phyloP scores from a whole-genome alignment of 2,113 vertebrate species.

The Brachyistius frenatus region DNA sequence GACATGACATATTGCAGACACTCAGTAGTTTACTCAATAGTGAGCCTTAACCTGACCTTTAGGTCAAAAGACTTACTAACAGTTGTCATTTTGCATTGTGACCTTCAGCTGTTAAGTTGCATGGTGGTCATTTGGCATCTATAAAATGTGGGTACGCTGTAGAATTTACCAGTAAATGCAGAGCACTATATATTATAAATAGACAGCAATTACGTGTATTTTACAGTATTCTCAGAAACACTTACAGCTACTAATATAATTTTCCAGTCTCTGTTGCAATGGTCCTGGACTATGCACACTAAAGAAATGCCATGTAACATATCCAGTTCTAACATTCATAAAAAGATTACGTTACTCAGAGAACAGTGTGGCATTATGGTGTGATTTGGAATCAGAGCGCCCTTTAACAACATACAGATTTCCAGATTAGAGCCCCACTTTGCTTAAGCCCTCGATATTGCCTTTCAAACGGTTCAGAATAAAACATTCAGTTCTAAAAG shows the following conservation, averaged over 20 bases:
- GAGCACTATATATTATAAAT: not conserved
- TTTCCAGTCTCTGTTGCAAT: no score
- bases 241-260: no score
- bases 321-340: no score
- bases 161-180: not conserved
- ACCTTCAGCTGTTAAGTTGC: not conserved
- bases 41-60: no score
- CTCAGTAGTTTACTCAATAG: not conserved
- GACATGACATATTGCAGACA: not conserved
- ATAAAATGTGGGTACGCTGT: not conserved
- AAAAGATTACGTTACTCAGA: no score
- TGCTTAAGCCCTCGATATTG: conserved; percentile 1
- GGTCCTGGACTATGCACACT: no score
- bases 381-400: not conserved
- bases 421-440: not conserved
- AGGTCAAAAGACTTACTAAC: not conserved
- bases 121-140: not conserved
- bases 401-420: conserved; percentile 1
- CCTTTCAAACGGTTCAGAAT: conserved; percentile 31
- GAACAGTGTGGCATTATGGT: not conserved
- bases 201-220: no score
- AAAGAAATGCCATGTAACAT: not conserved
- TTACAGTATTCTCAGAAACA: no score
- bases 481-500: conserved; percentile 51
- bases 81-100: not conserved